phyloP scores from a whole-genome alignment of 2,113 vertebrate genomes.

The Pithys albifrons region DNA sequence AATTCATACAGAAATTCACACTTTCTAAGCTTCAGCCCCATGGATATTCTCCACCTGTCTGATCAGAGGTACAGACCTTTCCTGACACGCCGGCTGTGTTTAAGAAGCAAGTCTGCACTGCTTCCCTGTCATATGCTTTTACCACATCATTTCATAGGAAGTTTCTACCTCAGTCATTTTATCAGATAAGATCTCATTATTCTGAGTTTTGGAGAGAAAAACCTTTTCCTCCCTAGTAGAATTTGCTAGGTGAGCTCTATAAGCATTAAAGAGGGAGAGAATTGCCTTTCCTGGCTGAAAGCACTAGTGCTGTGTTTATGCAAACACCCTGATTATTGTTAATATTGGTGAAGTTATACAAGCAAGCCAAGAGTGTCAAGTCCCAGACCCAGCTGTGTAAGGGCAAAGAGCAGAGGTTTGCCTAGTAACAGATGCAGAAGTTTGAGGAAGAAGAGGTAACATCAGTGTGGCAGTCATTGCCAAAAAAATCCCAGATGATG shows the following conservation, averaged over 20 bases:
- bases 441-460: not conserved
- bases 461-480: accelerated
- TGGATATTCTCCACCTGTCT: constrained; percentile 26
- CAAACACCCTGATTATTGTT: constrained; percentile 35
- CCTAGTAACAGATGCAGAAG: not conserved
- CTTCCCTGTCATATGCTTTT: not conserved
- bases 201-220: constrained; percentile 7
- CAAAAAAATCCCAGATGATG: not conserved
- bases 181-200: constrained; percentile 27
- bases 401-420: not conserved
- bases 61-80: not conserved
- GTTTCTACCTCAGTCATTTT: not conserved
- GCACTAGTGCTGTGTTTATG: constrained; percentile 12
- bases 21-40: constrained; percentile 36
- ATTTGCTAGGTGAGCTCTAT: constrained; percentile 2
- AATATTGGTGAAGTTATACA: constrained; percentile 39
- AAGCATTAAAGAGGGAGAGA: not conserved
- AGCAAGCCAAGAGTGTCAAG: constrained; percentile 10
- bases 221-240: not conserved
- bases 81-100: not conserved
- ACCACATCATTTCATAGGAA: not conserved
- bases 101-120: not conserved
- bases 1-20: constrained; percentile 52
- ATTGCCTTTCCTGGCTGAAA: constrained; percentile 3
- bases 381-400: constrained; percentile 33